These are phyloP conservation scores for Lacerta agilis DNA, from an alignment of 2,797 vertebrate genomes.

Conservation along the genomic window DNA sequence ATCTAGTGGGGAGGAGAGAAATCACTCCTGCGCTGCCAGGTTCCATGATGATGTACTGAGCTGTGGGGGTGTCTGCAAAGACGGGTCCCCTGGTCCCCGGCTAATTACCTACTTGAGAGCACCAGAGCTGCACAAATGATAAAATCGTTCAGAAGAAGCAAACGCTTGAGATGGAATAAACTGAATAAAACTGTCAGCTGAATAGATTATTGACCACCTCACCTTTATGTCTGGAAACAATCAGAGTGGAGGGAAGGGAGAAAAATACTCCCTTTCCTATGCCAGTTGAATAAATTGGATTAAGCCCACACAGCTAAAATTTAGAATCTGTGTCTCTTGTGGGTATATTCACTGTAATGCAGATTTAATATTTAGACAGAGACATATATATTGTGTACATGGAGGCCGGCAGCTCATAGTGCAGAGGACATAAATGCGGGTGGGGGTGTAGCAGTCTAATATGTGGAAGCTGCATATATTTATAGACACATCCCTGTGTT, in stretches of 20 bases:
- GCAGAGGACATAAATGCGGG: rapidly evolving
- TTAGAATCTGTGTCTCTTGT: slow-evolving; percentile 34
- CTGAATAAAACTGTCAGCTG: slow-evolving; percentile 34
- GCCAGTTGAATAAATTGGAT: background rate
- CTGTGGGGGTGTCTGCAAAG: background rate
- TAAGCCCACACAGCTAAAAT: slow-evolving; percentile 5
- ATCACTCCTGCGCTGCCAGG: background rate
- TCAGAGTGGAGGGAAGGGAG: too few species aligned
- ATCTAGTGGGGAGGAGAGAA: background rate
- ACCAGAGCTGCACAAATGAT: slow-evolving; percentile 20
- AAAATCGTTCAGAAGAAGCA: slow-evolving; percentile 35
- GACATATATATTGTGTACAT: rapidly evolving
- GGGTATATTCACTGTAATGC: slow-evolving; percentile 21
- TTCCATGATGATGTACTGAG: background rate
- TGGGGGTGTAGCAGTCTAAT: rapidly evolving
- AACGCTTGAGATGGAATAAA: slow-evolving; percentile 38
- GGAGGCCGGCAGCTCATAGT: rapidly evolving
- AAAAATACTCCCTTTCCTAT: background rate
- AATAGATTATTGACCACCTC: slow-evolving; percentile 45
- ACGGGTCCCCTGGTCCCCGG: background rate
- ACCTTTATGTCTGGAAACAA: slow-evolving; percentile 35
- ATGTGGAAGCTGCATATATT: too few species aligned
- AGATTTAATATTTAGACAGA: background rate
- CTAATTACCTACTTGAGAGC: background rate
- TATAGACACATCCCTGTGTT: background rate